Evolutionary conservation across 2,888 invertebrate species (phyloP).

Genomic region (Coelopa pilipes): DNA sequence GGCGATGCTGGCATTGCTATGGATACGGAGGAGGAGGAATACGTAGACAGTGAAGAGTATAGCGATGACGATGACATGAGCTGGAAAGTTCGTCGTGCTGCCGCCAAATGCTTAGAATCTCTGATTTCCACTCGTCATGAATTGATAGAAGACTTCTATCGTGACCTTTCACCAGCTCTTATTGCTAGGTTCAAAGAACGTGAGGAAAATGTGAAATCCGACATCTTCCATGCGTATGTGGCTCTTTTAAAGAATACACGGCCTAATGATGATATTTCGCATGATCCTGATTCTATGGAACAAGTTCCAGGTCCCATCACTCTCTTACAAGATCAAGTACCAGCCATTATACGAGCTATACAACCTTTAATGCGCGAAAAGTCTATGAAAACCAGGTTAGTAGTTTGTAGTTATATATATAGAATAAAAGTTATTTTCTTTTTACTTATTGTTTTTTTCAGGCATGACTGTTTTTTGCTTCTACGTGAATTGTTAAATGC

Average conservation of each 20-base stretch:
- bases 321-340: constrained; percentile 73
- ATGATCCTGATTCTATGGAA: constrained; percentile 78
- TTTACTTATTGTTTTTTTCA: neutral
- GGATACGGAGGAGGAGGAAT: constrained; percentile 79
- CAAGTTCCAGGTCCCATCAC: constrained; percentile 79
- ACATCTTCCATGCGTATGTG: constrained; percentile 96
- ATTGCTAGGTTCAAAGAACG: constrained; percentile 96
- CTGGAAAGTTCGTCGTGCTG: constrained; percentile 96
- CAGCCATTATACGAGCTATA: constrained; percentile 86
- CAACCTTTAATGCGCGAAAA: constrained; percentile 87
- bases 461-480: constrained; percentile 91
- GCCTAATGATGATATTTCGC: constrained; percentile 73
- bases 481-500: constrained; percentile 91
- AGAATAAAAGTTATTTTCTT: neutral
- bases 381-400: constrained; percentile 77
- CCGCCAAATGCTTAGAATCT: constrained; percentile 97
- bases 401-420: neutral
- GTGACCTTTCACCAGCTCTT: constrained; percentile 87
- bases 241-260: constrained; percentile 91
- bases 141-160: constrained; percentile 88
- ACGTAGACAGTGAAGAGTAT: constrained; percentile 92
- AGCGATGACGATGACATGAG: constrained; percentile 99
- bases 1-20: constrained; percentile 77
- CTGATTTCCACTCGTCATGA: constrained; percentile 93
- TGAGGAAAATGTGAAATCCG: constrained; percentile 99